Evolutionary conservation across 2,888 invertebrate species (phyloP).

Genomic region (Ichneumoninae sp.): DNA sequence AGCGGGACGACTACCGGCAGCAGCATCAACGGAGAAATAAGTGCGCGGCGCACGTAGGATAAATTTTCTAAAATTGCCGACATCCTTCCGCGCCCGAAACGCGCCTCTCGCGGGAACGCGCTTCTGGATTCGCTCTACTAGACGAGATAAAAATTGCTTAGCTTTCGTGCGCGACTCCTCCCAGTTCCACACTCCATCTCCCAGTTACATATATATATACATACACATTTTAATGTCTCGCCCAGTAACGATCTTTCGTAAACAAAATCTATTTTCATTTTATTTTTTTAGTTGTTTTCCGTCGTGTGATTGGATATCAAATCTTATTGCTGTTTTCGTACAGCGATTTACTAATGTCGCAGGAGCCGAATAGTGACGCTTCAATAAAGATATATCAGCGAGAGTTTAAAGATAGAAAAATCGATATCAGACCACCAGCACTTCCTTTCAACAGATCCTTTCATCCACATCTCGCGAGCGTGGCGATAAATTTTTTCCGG

Average conservation of each 20-base stretch:
- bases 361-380: neutral
- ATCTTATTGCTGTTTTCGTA: neutral
- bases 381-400: slow-evolving; percentile 31
- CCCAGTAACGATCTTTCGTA: neutral
- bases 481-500: slow-evolving; percentile 53
- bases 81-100: slow-evolving; percentile 25
- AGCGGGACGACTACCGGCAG: slow-evolving; percentile 2
- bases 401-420: slow-evolving; percentile 9
- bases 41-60: slow-evolving; percentile 25
- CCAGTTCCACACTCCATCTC: slow-evolving; percentile 4
- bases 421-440: slow-evolving; percentile 45
- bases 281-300: neutral
- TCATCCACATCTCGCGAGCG: slow-evolving; percentile 49
- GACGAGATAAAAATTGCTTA: slow-evolving; percentile 37
- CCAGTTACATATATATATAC: neutral
- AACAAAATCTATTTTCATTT: neutral
- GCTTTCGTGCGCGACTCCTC: slow-evolving; percentile 23
- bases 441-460: slow-evolving; percentile 47
- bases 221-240: neutral
- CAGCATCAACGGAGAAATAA: slow-evolving; percentile 7
- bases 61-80: slow-evolving; percentile 40
- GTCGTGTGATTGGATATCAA: neutral
- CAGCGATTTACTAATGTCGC: neutral
- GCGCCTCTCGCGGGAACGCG: slow-evolving; percentile 10
- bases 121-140: slow-evolving; percentile 22